Evolutionary conservation across 2,888 invertebrate species (phyloP), one percentile per base, ranked within the genome.

Genomic region (Rhingia campestris): DNA sequence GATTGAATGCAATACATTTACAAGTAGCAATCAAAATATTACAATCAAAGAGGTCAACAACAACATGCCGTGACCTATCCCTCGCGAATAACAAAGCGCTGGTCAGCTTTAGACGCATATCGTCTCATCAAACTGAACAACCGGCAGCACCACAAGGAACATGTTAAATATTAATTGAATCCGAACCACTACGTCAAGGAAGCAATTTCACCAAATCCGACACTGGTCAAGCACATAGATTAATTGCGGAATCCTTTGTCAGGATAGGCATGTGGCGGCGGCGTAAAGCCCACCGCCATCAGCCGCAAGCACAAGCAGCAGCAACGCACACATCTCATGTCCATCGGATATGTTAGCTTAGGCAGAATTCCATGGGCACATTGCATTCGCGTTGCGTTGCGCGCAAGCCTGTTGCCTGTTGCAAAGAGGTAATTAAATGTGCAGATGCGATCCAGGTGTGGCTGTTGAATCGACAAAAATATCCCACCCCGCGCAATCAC

Each of bases 381-480:
- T 32, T 12, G 61, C 59, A 67, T 66, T 64, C 45, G 43, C 51
- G 35, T n/a, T 10, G 64, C 7, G 6, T 39, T 39, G 10, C 7
- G 22, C 35, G 41, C 59, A 53, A 58, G 54, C 32, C 64, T 63
- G 59, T n/a, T 7, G 54, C 32, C 64, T 63, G 59, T n/a, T 7
- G 74, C 64, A 51, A 56, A 70, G 75, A 73, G 61, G 84, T 84
- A 84, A 80, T 84, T 84, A 84, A 84, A 84, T 84, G 84, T 84
- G 75, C 70, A 80, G 84, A 84, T 80, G 80, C 70, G 61, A 69
- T 75, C 74, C 84, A 84, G 84, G 84, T 84, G 84, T 84, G 84
- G 84, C 70, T 54, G 75, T 43, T 47, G 54, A 59, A 58, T 54
- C 32, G 43, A 14, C 64, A 58, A 45, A 41, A 53, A 54, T 37